Evolutionary conservation across 2,113 vertebrate genomes (phyloP).

Genomic region (Oryzias javanicus): DNA sequence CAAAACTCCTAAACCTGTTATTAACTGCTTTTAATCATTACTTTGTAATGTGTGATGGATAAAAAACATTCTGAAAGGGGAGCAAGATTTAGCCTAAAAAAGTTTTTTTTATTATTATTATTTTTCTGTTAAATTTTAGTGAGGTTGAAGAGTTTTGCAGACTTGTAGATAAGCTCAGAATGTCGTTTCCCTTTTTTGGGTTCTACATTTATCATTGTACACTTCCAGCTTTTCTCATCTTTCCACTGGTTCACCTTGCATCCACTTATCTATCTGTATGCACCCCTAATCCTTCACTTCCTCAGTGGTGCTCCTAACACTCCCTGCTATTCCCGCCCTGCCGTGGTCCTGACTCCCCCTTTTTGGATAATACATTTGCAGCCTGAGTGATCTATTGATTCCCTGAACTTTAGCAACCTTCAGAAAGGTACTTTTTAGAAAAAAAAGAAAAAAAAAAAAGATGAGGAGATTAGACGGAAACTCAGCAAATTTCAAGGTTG

Average conservation of each 20-base stretch:
- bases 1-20: too few species aligned
- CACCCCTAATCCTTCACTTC: slow-evolving; percentile 37
- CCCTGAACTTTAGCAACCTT: slow-evolving; percentile 52
- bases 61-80: too few species aligned
- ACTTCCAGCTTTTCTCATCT: neutral
- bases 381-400: slow-evolving; percentile 80
- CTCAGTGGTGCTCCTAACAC: slow-evolving; percentile 22
- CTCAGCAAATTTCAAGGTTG: slow-evolving; percentile 71
- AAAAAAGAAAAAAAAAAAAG: slow-evolving; percentile 31
- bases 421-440: slow-evolving; percentile 68
- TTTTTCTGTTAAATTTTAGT: too few species aligned
- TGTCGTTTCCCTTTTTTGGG: too few species aligned
- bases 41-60: too few species aligned
- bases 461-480: slow-evolving; percentile 63
- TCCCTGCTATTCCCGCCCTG: slow-evolving; percentile 22
- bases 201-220: too few species aligned
- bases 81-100: too few species aligned
- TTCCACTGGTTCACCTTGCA: slow-evolving; percentile 23
- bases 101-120: too few species aligned
- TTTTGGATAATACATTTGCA: slow-evolving; percentile 79
- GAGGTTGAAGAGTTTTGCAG: too few species aligned
- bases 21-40: too few species aligned
- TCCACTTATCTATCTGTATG: slow-evolving; percentile 25
- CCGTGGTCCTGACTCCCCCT: slow-evolving; percentile 26
- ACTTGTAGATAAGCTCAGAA: too few species aligned